Base-by-base conservation (phyloP, 2,888 invertebrate genomes). In the Melieria crassipennis region DNA sequence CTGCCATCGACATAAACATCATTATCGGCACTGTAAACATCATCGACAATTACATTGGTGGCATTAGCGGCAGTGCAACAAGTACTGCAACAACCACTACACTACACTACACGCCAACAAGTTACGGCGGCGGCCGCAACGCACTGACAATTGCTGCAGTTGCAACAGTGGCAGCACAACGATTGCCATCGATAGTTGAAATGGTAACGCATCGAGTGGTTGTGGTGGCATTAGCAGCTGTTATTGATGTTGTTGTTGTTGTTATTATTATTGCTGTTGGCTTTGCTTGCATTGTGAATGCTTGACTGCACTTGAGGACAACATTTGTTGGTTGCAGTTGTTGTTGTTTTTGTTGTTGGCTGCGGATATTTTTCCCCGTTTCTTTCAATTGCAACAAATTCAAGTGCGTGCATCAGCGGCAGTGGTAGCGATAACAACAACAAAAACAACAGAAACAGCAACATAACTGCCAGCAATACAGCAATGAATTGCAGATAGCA, bases 311-410 rank as follows among this genome's bases (percentile, higher is more conserved):
- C 67, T 67, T 48, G 60, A 67, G 67, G 67, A 45, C 60, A 67
- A 67, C 67, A 67, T 61, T 60, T 65, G 65, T 50, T 13, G 46
- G 30, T 73, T 73, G 65, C 65, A 72, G 52, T 68, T 73, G 72
- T 72, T 69, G 52, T 50, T 48, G n/a, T n/a, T n/a, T n/a, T n/a
- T 73, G 62, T 63, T 48, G 43, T 55, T 42, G 43, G 47, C 47
- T 57, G 47, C 16, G 9, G 16, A n/a, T n/a, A 45, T 62, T 42
- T 42, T 46, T 46, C 6, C 62, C 7, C n/a, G 4, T 43, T 5
- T 58, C 42, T 43, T 10, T 16, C 58, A 43, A 13, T 43, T 30
- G 56, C 69, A 69, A 69, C 62, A 46, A 69, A 69, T 69, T 69
- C 69, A 69, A 69, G 69, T 67, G 67, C 67, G 67, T 48, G 60